Conservation (phyloP, 2,888 invertebrate genomes). For the Vanessa cardui region DNA sequence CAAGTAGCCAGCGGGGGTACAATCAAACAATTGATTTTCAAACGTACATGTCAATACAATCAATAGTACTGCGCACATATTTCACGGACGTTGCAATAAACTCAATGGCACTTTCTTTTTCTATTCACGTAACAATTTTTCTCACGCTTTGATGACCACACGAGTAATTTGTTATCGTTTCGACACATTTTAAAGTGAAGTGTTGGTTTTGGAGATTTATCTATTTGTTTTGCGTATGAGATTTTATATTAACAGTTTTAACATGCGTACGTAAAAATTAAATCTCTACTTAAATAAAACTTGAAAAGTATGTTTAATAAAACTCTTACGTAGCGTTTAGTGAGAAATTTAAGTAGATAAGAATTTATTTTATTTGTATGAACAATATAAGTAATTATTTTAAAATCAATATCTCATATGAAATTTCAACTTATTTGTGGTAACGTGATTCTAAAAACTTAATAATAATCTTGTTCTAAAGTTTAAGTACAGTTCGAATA, state of each 20-base stretch:
- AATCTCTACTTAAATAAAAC: not conserved
- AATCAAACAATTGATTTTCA: constrained; percentile 29
- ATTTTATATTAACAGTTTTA: not conserved
- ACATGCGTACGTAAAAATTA: not conserved
- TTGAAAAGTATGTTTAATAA: not conserved
- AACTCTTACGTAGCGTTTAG: not conserved
- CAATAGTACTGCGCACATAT: constrained; percentile 29
- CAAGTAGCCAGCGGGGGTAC: constrained; percentile 14
- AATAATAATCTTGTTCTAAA: not conserved
- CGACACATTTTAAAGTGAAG: constrained; percentile 27
- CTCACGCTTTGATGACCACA: constrained; percentile 43
- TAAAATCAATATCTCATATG: no score
- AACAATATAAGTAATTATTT: no score
- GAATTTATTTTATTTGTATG: no score
- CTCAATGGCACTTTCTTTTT: constrained; percentile 46
- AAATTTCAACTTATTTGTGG: no score
- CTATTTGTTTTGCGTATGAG: constrained; percentile 28
- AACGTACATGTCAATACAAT: constrained; percentile 30
- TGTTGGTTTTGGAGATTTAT: constrained; percentile 32
- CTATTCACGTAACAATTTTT: constrained; percentile 43
- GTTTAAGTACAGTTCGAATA: not conserved
- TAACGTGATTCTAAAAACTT: not conserved
- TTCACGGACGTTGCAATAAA: constrained; percentile 35
- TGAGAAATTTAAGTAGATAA: no score
- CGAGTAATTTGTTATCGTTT: constrained; percentile 36